Evolutionary conservation across 2,888 invertebrate genomes (phyloP).

Genomic region (Rhingia campestris): DNA sequence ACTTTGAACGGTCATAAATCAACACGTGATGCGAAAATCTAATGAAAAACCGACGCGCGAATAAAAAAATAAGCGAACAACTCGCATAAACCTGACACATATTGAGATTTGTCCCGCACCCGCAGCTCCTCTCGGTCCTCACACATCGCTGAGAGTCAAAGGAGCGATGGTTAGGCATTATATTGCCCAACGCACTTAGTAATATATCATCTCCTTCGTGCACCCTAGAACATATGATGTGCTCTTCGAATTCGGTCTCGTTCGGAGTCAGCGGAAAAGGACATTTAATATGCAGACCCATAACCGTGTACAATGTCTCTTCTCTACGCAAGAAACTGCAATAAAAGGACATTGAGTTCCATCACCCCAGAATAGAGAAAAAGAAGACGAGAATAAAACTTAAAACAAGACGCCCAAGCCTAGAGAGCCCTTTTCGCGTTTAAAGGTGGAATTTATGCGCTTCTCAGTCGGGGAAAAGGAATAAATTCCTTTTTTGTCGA

Average conservation of each 20-base stretch:
- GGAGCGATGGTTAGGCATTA: conserved; percentile 19
- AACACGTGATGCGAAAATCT: conserved; percentile 73
- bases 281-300: conserved; percentile 66
- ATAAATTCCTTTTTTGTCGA: conserved; percentile 55
- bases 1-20: conserved; percentile 73
- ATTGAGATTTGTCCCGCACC: conserved; percentile 61
- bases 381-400: background rate
- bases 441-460: conserved; percentile 58
- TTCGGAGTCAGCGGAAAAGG: conserved; percentile 10
- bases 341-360: conserved; percentile 59
- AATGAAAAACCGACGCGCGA: conserved; percentile 70
- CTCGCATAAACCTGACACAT: conserved; percentile 71
- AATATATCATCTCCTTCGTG: conserved; percentile 61
- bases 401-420: conserved; percentile 7
- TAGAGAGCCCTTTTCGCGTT: conserved; percentile 32
- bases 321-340: conserved; percentile 50
- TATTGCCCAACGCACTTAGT: conserved; percentile 42
- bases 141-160: conserved; percentile 7
- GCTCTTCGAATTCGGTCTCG: background rate
- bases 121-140: background rate
- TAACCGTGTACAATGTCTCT: conserved; percentile 55
- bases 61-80: conserved; percentile 68
- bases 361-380: background rate
- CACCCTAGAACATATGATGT: conserved; percentile 51
- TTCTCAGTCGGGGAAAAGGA: conserved; percentile 40